A percentile compares a stretch with the other conserved stretches of the same genome.
These are phyloP conservation scores for Alectura lathami DNA, from an alignment of 2,113 vertebrate species.

Conservation along the genomic window DNA sequence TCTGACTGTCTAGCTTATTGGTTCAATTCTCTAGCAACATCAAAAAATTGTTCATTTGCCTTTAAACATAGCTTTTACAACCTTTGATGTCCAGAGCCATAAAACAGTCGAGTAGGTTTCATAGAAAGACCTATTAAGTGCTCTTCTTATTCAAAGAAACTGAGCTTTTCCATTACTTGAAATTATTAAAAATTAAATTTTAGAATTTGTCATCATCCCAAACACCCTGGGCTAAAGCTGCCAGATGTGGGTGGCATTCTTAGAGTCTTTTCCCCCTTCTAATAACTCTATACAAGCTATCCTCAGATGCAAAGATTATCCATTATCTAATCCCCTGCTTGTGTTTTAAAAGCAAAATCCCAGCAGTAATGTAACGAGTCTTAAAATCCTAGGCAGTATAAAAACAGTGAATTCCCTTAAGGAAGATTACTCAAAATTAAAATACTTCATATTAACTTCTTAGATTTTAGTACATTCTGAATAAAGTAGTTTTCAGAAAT, in stretches of 20 bases:
- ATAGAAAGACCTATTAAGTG: background rate
- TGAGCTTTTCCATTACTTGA: background rate
- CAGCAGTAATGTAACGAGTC: background rate
- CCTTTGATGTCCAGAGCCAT: background rate
- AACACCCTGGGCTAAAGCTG: background rate
- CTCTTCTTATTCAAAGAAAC: background rate
- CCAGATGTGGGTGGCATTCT: background rate
- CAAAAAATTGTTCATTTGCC: background rate
- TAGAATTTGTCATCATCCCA: background rate
- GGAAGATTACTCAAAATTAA: background rate
- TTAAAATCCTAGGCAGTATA: background rate
- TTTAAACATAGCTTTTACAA: background rate
- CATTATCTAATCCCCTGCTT: background rate
- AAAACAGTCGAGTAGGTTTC: background rate
- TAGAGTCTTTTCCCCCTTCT: background rate
- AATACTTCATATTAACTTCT: background rate
- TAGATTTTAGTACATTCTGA: background rate
- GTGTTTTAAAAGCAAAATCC: background rate
- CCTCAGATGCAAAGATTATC: background rate
- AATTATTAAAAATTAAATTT: background rate
- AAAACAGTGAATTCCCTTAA: conserved; percentile 5
- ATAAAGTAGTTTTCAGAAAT: background rate
- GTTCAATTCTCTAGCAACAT: background rate
- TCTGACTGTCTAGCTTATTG: background rate
- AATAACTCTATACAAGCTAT: background rate